phyloP scores from a whole-genome alignment of 1,140 invertebrate species.

The Ditylenchus dipsaci region DNA sequence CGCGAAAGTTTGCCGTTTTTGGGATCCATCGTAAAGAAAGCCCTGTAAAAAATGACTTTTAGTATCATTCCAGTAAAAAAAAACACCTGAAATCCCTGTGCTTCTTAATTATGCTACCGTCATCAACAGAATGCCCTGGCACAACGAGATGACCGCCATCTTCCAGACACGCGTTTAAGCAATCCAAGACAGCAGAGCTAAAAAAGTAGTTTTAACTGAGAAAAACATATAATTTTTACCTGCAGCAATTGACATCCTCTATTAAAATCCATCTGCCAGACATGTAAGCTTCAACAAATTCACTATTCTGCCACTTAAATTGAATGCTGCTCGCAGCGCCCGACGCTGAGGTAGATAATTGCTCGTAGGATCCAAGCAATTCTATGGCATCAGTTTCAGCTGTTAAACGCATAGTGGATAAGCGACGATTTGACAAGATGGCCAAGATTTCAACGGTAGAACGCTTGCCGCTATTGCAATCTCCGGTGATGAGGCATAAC shows the following conservation, averaged over 20 bases:
- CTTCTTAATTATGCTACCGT: slow-evolving; percentile 72
- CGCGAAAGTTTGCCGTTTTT: slow-evolving; percentile 89
- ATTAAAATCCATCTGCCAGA: slow-evolving; percentile 84
- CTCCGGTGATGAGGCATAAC: slow-evolving; percentile 82
- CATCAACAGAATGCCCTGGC: slow-evolving; percentile 77
- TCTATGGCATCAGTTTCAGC: slow-evolving; percentile 90
- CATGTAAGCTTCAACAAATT: slow-evolving; percentile 78
- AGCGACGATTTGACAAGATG: slow-evolving; percentile 69
- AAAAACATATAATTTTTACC: slow-evolving; percentile 47
- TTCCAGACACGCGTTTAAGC: slow-evolving; percentile 89
- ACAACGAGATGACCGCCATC: slow-evolving; percentile 80
- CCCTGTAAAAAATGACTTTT: slow-evolving; percentile 62
- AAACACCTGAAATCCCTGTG: slow-evolving; percentile 75
- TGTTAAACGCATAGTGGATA: slow-evolving; percentile 66
- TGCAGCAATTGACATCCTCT: slow-evolving; percentile 95
- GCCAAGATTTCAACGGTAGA: slow-evolving; percentile 73
- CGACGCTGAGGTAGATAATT: slow-evolving; percentile 64
- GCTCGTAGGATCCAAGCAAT: slow-evolving; percentile 89
- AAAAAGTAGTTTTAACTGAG: slow-evolving; percentile 13
- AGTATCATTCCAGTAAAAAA: background rate
- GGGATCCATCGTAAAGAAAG: slow-evolving; percentile 91
- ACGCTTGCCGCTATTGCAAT: slow-evolving; percentile 75
- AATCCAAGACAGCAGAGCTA: slow-evolving; percentile 85
- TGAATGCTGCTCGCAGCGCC: slow-evolving; percentile 23
- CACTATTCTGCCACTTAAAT: slow-evolving; percentile 95